These are phyloP conservation scores for Fulmarus glacialis DNA, from an alignment of 2,113 vertebrate species.

Conservation along the genomic window DNA sequence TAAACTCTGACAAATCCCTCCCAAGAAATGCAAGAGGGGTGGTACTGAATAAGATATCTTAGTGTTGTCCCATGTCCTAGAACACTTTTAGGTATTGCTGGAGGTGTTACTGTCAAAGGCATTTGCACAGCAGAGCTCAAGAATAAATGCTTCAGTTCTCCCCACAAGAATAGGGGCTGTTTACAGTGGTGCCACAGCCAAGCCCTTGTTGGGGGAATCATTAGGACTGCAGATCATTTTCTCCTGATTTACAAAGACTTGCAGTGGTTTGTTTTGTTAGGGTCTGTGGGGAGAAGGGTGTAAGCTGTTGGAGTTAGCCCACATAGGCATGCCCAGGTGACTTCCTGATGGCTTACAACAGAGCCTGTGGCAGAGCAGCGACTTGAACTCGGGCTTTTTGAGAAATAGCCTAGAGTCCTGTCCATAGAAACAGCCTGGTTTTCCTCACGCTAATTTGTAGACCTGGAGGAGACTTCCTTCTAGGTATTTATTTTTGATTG, in stretches of 20 bases:
- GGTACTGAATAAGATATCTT: neutral
- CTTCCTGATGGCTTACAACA: neutral
- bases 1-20: neutral
- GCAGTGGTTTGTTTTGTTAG: neutral
- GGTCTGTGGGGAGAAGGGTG: neutral
- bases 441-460: neutral
- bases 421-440: neutral
- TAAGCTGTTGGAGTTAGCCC: neutral
- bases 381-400: neutral
- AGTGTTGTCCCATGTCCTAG: neutral
- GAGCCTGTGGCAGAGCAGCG: neutral
- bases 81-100: neutral
- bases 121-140: neutral
- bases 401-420: neutral
- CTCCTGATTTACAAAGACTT: neutral
- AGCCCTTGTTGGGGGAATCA: neutral
- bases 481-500: neutral
- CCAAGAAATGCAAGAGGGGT: neutral
- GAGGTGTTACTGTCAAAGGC: neutral
- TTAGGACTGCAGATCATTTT: neutral
- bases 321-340: no score
- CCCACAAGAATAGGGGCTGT: neutral
- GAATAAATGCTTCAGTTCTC: neutral
- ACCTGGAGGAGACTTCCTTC: neutral
- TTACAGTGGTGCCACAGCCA: neutral